Evolutionary conservation across 2,888 invertebrate species (phyloP), one percentile per base, ranked within the genome.

Genomic region (Priocnemis perturbator): DNA sequence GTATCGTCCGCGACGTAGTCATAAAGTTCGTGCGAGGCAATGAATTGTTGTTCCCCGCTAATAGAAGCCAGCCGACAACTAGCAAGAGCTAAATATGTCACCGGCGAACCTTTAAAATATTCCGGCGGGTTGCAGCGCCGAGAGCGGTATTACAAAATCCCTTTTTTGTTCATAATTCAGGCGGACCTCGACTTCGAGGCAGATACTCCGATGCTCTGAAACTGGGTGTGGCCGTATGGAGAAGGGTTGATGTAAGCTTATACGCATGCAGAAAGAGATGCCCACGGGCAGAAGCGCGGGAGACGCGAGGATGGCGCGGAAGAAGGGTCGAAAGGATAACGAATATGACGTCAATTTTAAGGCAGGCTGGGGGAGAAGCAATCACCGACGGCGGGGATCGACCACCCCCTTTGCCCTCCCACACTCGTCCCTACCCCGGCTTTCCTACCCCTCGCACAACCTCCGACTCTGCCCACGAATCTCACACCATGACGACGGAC

Each of bases 321-420:
- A 86, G 84, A 86, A 88, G 87, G 88, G 87, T 87, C 85, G 83
- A 85, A 86, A 86, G 87, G 86, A 87, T 87, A 88, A 88, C 87
- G 87, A 87, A 87, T 87, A 88, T 87, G 85, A 88, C 86, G 86
- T 86, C 87, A 86, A 88, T 88, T 87, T 88, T 87, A 85, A 85
- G 85, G 84, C 83, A 83, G 83, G 76, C 81, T 77, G 83, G 84
- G 85, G 79, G 83, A 81, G 82, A 84, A 82, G 87, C 86, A 88
- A 88, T 88, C 87, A 88, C 82, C 82, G 83, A 78, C 76, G 82
- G 78, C 75, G 73, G 77, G 79, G 80, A 81, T 82, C 81, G 77
- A 74, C 73, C 83, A 77, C 67, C 78, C 76, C 61, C 23, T 47
- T 76, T 69, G 53, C 66, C 14, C 47, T 57, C 73, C 78, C 71